These are phyloP conservation scores for Psix sp. DNA, from an alignment of 1,140 invertebrate genomes.

Conservation along the genomic window DNA sequence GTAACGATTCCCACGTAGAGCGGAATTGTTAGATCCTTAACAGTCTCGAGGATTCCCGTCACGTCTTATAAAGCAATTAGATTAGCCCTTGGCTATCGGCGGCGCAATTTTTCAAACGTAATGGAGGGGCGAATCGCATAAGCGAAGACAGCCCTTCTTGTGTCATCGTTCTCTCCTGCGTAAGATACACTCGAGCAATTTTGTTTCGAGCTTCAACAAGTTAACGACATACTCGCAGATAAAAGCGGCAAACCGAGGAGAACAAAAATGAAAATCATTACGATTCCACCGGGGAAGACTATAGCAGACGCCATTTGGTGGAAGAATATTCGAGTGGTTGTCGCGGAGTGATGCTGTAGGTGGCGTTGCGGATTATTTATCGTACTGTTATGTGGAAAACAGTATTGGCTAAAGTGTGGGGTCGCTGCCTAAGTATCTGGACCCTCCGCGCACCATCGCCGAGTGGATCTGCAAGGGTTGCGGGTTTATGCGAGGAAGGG, in stretches of 20 bases:
- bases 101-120: conserved; percentile 25
- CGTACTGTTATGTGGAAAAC: conserved; percentile 30
- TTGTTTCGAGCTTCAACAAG: too few relatives aligned
- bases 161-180: too few relatives aligned
- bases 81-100: conserved; percentile 25
- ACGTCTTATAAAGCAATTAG: conserved; percentile 43
- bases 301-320: too few relatives aligned
- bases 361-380: conserved; percentile 23
- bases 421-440: conserved; percentile 33
- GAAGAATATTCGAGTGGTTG: conserved; percentile 1
- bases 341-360: too few relatives aligned
- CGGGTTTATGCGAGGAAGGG: conserved; percentile 21
- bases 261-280: too few relatives aligned
- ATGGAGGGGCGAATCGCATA: conserved; percentile 3
- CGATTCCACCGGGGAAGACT: too few relatives aligned
- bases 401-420: conserved; percentile 23
- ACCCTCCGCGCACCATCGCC: conserved; percentile 23
- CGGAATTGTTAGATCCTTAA: too few relatives aligned
- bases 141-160: too few relatives aligned
- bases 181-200: too few relatives aligned
- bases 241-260: too few relatives aligned
- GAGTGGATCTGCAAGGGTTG: conserved; percentile 42
- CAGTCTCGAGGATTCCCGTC: conserved; percentile 33
- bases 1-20: conserved; percentile 11
- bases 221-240: too few relatives aligned